Conservation (phyloP, 2,888 invertebrate genomes). For the Orgyia antiqua region DNA sequence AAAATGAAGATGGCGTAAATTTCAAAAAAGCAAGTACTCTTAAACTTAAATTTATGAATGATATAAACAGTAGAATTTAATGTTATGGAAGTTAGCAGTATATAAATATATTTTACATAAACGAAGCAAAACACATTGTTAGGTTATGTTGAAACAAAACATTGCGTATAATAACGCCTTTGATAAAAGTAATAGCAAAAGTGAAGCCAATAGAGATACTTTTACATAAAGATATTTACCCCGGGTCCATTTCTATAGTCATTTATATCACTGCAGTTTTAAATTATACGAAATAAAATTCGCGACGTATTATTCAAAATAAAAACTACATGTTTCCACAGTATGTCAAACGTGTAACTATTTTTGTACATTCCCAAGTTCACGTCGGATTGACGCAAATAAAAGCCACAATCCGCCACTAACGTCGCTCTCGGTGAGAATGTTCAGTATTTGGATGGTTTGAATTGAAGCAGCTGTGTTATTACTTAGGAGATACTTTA, state of each 20-base stretch:
- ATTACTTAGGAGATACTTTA: conserved; percentile 1
- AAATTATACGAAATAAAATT: conserved; percentile 49
- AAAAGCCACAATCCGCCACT: conserved; percentile 30
- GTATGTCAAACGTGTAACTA: conserved; percentile 73
- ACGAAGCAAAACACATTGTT: conserved; percentile 33
- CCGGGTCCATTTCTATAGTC: conserved; percentile 62
- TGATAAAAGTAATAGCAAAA: conserved; percentile 28
- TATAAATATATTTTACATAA: conserved; percentile 22
- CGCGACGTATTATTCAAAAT: conserved; percentile 61
- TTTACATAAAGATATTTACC: conserved; percentile 53
- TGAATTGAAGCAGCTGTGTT: conserved; percentile 6
- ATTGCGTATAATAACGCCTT: conserved; percentile 34
- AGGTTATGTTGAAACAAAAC: conserved; percentile 69
- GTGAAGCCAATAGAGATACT: conserved; percentile 26
- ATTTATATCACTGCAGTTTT: conserved; percentile 42
- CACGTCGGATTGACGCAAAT: conserved; percentile 57
- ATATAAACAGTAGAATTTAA: no score
- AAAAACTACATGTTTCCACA: conserved; percentile 73
- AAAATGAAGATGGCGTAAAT: no score
- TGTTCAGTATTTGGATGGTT: conserved; percentile 11
- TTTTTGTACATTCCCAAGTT: conserved; percentile 69
- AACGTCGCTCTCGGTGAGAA: conserved; percentile 21
- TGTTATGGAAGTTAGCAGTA: no score
- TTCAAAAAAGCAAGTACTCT: no score
- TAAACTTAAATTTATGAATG: no score